Evolutionary conservation across 2,113 vertebrate species (phyloP), one percentile per base, ranked within the genome.

Genomic region (Oreamnos americanus): DNA sequence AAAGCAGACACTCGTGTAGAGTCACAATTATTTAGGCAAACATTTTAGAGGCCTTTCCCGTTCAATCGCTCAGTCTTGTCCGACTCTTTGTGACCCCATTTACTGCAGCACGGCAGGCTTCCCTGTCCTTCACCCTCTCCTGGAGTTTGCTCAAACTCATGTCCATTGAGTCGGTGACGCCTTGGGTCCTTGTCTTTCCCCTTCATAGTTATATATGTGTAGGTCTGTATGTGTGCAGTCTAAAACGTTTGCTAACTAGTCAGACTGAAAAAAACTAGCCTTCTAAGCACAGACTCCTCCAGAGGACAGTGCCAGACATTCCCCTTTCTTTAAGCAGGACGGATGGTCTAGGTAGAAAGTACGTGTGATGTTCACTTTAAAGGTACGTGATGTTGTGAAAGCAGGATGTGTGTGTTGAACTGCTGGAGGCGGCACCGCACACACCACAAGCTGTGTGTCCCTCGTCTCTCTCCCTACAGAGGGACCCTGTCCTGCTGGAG

Each of bases 351-450:
- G 19, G 12, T 3, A 58, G 39, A 26, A 78, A 91, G 33, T 11
- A 2, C 3, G 47, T 7, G 85, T 16, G 14, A 23, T 1, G 3
- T 51, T 81, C 33, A 4, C 17, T 87, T 92, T 58, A 43, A 47
- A 82, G 4, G 45, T 0, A 2, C 13, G 2, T 14, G 45, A 16
- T 45, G 2, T 9, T 19, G 30, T 25, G 5, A 14, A 62, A 13
- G 14, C 23, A 8, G 90, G 79, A 16, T 3, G 2, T 7, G 36
- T 51, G 26, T 28, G n/a, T 8, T 13, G 49, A 71, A 14, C 45
- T 6, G 3, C 1, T 36, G 5, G 47, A 21, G 19, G 53, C 0
- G 2, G 11, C 5, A 8, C 0, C 5, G 17, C 33, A 2, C 26
- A 62, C 28, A 1, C 47, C 3, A 25, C 19, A 33, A 26, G 30